These are phyloP conservation scores for Chrosomus eos DNA, from an alignment of 2,797 vertebrate species.

Conservation along the genomic window DNA sequence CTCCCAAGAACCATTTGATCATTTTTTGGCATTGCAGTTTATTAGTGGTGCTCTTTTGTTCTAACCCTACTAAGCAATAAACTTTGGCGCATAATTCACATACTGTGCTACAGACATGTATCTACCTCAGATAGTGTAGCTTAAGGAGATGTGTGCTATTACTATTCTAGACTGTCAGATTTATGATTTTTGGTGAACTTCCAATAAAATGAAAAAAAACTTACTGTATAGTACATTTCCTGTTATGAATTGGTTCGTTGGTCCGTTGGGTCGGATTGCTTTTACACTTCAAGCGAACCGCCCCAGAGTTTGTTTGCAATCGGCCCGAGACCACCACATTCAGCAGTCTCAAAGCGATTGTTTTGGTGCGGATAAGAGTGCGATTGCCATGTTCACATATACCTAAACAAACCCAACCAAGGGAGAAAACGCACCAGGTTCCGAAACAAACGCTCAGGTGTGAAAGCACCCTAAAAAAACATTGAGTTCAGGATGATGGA, in stretches of 20 bases:
- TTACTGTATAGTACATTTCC: no score
- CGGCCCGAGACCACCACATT: no score
- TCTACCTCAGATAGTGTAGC: not conserved
- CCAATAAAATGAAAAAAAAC: not conserved
- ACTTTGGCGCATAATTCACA: not conserved
- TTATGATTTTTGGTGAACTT: not conserved
- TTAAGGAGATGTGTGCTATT: not conserved
- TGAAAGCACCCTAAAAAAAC: not conserved
- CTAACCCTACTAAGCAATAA: not conserved
- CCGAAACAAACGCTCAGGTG: no score
- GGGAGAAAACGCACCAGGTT: no score
- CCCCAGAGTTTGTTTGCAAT: no score
- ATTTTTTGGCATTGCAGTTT: not conserved
- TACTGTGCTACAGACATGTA: not conserved
- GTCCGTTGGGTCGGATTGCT: no score
- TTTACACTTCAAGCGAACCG: no score
- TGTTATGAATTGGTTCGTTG: no score
- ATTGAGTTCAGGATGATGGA: not conserved
- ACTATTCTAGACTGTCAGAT: not conserved
- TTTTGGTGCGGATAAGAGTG: no score
- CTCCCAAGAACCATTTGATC: not conserved
- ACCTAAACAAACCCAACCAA: no score
- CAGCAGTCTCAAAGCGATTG: no score
- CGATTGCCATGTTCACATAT: no score
- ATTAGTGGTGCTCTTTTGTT: constrained; percentile 12